A percentile compares a stretch with the other conserved stretches of the same genome.
phyloP scores from a whole-genome alignment of 2,113 vertebrate species.

The Actinemys pallida region DNA sequence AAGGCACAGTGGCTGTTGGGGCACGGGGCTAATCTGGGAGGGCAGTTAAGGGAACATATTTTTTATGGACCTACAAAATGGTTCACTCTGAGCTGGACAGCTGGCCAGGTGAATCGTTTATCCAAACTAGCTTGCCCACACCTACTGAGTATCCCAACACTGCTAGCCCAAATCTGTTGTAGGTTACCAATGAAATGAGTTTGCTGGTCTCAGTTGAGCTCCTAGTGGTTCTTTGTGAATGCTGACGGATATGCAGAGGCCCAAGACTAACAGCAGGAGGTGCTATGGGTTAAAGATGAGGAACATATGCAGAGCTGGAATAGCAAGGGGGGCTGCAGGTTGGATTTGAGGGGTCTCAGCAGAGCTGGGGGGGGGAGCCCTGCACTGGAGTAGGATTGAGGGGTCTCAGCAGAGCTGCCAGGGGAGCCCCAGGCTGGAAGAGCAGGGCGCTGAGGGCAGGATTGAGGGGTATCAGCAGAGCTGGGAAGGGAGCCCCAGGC shows the following conservation, averaged over 20 bases:
- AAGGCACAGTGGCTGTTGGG: not conserved
- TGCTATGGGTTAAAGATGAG: not conserved
- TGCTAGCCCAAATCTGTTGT: not conserved
- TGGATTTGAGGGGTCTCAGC: not conserved
- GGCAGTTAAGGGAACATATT: not conserved
- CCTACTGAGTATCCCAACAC: not conserved
- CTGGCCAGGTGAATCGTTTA: not conserved
- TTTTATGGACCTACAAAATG: not conserved
- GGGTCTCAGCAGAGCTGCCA: no score
- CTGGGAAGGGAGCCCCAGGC: no score
- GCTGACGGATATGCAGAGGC: not conserved
- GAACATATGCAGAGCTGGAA: not conserved
- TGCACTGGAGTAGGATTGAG: no score
- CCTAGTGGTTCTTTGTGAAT: not conserved
- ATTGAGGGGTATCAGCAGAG: no score
- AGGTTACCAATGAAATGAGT: not conserved
- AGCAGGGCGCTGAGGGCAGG: no score
- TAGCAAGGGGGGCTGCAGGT: no score
- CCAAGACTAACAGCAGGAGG: not conserved
- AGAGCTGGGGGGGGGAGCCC: no score
- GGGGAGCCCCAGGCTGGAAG: no score
- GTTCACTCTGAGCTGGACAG: not conserved
- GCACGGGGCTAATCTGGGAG: not conserved
- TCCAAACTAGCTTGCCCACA: not conserved
- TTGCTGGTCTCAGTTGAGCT: not conserved